Conservation (phyloP, 2,113 vertebrate species). For the Paratilapia polleni region DNA sequence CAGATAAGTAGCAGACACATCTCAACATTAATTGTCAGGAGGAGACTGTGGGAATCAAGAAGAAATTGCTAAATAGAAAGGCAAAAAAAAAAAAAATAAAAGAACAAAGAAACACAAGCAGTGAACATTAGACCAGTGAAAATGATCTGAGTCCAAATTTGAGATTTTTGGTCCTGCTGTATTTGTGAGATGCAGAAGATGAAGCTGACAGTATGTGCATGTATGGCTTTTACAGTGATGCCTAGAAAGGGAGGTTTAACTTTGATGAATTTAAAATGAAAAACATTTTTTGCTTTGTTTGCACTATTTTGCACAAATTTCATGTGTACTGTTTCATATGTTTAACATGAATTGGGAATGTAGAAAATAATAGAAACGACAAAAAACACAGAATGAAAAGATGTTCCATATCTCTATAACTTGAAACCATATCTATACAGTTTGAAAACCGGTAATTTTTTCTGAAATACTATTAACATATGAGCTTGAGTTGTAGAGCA, state of each 20-base stretch:
- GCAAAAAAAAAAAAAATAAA: background rate
- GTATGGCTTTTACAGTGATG: background rate
- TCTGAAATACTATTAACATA: background rate
- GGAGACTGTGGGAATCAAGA: background rate
- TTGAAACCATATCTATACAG: background rate
- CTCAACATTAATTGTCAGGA: background rate
- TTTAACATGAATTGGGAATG: background rate
- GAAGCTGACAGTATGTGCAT: background rate
- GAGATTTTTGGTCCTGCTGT: background rate
- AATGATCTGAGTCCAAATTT: background rate
- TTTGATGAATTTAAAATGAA: background rate
- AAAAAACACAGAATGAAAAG: too few relatives aligned
- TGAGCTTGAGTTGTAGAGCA: background rate
- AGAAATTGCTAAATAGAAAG: too few relatives aligned
- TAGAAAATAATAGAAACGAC: too few relatives aligned
- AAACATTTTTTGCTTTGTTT: background rate
- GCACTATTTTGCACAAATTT: background rate
- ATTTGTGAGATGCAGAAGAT: background rate
- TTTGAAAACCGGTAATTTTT: too few relatives aligned
- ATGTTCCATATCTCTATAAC: background rate
- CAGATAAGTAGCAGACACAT: background rate
- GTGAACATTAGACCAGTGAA: background rate
- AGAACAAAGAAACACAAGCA: background rate
- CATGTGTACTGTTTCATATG: background rate
- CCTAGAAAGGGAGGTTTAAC: background rate